A percentile compares a stretch with the other conserved stretches of the same genome.
Evolutionary conservation across 2,113 vertebrate species (phyloP).

Genomic region (Mesocricetus auratus): DNA sequence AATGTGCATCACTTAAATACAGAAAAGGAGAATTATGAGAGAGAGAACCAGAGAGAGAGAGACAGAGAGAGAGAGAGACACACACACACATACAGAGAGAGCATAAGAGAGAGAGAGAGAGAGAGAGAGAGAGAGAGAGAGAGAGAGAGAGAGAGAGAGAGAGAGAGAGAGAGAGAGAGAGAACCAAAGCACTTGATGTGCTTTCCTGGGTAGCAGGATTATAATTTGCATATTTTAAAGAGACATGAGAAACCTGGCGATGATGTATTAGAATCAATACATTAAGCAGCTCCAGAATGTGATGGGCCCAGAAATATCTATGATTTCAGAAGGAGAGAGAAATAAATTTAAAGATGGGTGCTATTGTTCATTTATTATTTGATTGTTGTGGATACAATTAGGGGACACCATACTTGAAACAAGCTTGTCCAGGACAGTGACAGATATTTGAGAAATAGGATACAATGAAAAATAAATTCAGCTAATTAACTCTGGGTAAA

Average conservation of each 20-base stretch:
- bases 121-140: too few relatives aligned
- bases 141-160: too few relatives aligned
- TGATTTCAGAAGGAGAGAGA: neutral
- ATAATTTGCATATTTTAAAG: neutral
- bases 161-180: neutral
- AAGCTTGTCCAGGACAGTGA: neutral
- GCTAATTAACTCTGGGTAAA: neutral
- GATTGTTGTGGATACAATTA: neutral
- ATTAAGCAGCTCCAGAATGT: neutral
- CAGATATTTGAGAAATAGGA: neutral
- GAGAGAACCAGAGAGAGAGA: too few relatives aligned
- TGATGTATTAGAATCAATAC: neutral
- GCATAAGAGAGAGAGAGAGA: too few relatives aligned
- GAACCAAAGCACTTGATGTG: neutral
- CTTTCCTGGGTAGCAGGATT: neutral
- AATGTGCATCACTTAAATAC: neutral
- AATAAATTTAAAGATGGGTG: neutral
- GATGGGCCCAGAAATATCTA: neutral
- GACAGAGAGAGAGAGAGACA: too few relatives aligned
- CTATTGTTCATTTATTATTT: neutral
- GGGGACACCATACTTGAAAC: neutral
- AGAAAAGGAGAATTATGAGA: too few relatives aligned
- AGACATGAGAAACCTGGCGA: neutral
- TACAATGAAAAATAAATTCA: neutral
- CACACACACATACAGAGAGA: too few relatives aligned